phyloP scores from a whole-genome alignment of 2,113 vertebrate species.

The Otus sunia region DNA sequence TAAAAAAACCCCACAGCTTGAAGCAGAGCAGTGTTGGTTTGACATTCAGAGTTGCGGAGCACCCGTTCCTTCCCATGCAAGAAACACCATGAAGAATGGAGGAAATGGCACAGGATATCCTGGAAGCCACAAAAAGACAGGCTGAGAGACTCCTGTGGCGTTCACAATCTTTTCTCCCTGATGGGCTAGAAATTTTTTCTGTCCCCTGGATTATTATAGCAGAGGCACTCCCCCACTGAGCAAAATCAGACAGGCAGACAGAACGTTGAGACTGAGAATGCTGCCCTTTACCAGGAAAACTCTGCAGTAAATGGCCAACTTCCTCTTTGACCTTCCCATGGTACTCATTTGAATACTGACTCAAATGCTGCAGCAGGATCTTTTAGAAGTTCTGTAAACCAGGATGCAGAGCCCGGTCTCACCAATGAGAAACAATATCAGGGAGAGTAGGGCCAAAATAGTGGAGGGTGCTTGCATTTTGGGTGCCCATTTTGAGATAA shows the following conservation, averaged over 20 bases:
- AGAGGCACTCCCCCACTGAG: not conserved
- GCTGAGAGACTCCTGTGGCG: not conserved
- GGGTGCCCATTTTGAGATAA: not conserved
- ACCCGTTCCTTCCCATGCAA: not conserved
- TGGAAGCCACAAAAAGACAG: not conserved
- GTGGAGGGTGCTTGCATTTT: not conserved
- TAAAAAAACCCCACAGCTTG: not conserved
- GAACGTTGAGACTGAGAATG: not conserved
- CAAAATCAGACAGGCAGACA: not conserved
- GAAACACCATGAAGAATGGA: not conserved
- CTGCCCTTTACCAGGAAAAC: not conserved
- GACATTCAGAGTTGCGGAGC: not conserved
- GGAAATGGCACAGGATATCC: not conserved
- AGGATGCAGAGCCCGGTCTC: not conserved
- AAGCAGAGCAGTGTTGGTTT: not conserved
- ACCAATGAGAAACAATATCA: not conserved
- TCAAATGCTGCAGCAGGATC: not conserved
- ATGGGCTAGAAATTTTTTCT: not conserved
- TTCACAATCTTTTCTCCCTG: not conserved
- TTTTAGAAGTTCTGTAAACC: not conserved
- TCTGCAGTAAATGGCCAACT: not conserved
- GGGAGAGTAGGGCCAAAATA: not conserved
- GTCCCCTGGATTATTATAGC: not conserved
- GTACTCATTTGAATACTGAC: not conserved
- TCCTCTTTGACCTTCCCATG: not conserved